Percentiles rank a stretch among this genome's conserved stretches.
Conservation (phyloP, 2,888 invertebrate species). For the Chrysotoxum bicinctum region DNA sequence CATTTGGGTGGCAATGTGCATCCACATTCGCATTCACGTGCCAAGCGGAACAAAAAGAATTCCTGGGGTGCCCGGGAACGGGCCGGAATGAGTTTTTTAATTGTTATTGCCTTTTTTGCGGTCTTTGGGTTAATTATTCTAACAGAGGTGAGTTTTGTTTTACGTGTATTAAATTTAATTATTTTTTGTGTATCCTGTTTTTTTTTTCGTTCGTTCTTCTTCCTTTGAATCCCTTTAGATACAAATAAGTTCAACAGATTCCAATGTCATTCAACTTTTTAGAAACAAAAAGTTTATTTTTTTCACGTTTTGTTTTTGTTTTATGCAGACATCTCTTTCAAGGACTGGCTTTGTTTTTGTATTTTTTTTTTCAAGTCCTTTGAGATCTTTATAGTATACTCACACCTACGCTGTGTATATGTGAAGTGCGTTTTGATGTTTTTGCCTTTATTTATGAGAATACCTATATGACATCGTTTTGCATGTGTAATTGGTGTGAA, state of each 20-base stretch:
- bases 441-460: neutral
- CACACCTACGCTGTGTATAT: neutral
- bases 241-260: constrained; percentile 43
- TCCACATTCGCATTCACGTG: constrained; percentile 58
- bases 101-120: constrained; percentile 94
- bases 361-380: constrained; percentile 14
- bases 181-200: constrained; percentile 9
- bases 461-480: constrained; percentile 34
- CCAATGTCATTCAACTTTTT: constrained; percentile 65
- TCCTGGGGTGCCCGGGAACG: constrained; percentile 85
- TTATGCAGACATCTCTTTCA: constrained; percentile 57
- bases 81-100: constrained; percentile 93
- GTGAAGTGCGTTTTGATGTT: constrained; percentile 61
- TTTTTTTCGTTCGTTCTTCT: neutral
- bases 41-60: constrained; percentile 80
- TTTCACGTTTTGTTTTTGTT: neutral
- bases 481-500: constrained; percentile 57
- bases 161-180: neutral
- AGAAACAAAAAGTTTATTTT: neutral
- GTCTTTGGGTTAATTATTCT: constrained; percentile 93
- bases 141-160: constrained; percentile 86
- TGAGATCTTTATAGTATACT: neutral
- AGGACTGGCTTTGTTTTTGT: constrained; percentile 37
- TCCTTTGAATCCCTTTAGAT: constrained; percentile 7
- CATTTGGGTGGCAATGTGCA: constrained; percentile 60